These are phyloP conservation scores for Drosophila atripex DNA, from an alignment of 2,888 invertebrate species.

Conservation along the genomic window DNA sequence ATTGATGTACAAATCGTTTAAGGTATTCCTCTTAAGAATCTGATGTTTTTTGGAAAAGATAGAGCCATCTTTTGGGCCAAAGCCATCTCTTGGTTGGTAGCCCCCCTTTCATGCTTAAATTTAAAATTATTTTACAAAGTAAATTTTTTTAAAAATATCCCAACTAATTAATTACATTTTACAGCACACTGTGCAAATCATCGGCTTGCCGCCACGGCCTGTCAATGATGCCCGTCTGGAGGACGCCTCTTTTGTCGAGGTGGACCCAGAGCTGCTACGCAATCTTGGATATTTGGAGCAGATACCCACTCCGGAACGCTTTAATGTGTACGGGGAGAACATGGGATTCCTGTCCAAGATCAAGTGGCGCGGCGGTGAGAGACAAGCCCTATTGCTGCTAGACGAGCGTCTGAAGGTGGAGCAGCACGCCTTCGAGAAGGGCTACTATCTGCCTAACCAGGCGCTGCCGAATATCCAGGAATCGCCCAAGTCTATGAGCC, in stretches of 20 bases:
- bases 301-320: conserved; percentile 86
- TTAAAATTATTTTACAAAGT: too few relatives aligned
- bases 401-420: conserved; percentile 86
- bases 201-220: conserved; percentile 87
- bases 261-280: conserved; percentile 84
- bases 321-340: conserved; percentile 85
- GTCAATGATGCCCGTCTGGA: conserved; percentile 84
- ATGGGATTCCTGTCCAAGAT: conserved; percentile 81
- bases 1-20: too few relatives aligned
- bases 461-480: conserved; percentile 88
- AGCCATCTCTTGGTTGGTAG: too few relatives aligned
- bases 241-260: conserved; percentile 84
- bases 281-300: conserved; percentile 85
- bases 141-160: too few relatives aligned
- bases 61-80: too few relatives aligned
- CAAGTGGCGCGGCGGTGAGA: conserved; percentile 89
- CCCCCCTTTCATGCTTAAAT: too few relatives aligned
- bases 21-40: too few relatives aligned
- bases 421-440: conserved; percentile 85
- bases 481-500: conserved; percentile 88
- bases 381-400: conserved; percentile 86
- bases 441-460: conserved; percentile 88
- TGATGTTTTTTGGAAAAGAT: too few relatives aligned
- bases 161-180: not conserved
- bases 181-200: conserved; percentile 87